Evolutionary conservation across 2,113 vertebrate species (phyloP).

Genomic region (Capreolus pygargus): DNA sequence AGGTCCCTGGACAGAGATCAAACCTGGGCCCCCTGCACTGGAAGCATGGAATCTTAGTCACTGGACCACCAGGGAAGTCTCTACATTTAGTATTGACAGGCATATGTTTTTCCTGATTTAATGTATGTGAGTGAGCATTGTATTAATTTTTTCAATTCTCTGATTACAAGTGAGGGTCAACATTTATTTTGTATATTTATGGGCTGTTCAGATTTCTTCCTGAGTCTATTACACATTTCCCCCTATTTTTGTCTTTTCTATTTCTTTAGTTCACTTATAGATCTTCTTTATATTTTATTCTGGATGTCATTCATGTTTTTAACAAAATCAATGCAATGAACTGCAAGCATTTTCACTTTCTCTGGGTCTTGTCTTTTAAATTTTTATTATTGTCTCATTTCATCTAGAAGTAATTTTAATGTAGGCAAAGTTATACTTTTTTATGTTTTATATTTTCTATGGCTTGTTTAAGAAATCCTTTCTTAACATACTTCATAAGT

Average conservation of each 20-base stretch:
- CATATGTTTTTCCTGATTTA: background rate
- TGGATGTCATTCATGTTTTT: background rate
- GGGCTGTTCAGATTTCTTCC: background rate
- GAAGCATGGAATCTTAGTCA: background rate
- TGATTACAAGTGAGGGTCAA: background rate
- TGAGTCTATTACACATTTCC: background rate
- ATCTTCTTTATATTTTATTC: background rate
- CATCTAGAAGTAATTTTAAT: constrained; percentile 14
- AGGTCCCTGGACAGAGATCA: background rate
- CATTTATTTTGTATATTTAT: background rate
- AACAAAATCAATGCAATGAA: background rate
- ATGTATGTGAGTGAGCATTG: background rate
- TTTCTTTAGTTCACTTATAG: background rate
- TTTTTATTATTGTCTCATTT: background rate
- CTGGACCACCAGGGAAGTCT: background rate
- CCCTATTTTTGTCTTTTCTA: background rate
- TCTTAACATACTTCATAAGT: background rate
- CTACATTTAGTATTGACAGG: background rate
- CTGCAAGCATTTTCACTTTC: background rate
- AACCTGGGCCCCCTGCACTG: background rate
- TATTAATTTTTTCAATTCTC: background rate
- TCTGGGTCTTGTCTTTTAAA: background rate
- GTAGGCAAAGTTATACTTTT: background rate
- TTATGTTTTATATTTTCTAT: background rate
- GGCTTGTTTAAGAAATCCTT: background rate